Evolutionary conservation across 2,797 vertebrate genomes (phyloP), one percentile per base, ranked within the genome.

Genomic region (Chanos chanos): DNA sequence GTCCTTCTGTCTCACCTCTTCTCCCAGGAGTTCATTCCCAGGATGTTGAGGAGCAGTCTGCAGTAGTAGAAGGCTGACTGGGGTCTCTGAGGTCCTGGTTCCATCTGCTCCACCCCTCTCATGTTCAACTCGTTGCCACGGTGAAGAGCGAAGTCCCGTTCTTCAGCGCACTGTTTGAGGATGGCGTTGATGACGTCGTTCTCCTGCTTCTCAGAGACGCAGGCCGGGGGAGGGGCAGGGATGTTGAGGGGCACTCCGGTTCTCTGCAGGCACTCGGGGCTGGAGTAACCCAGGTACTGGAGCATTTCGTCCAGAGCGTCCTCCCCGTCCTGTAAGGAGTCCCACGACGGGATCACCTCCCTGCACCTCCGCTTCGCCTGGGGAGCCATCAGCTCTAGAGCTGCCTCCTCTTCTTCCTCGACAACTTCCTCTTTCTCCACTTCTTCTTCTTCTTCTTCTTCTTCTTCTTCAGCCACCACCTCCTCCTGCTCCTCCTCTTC

Each of bases 1-100:
- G 1, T 12, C 1, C 0, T 15, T 8, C 34, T 8, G 19, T 61
- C 83, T 91, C 87, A 99, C 96, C 96, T 96, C 81, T 98, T 98
- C 83, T 99, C 96, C 96, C 96, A 99, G 57, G 95, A 98, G 88
- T 98, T 98, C 88, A 99, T 95, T 71, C 96, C 96, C 77, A 98
- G 86, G 81, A 97, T 94, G 87, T 95, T 98, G 77, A 99, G 93
- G 65, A 99, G 91, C 43, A 99, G 88, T 70, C 96, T 90, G 86
- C 96, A 95, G 84, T 98, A 98, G 88, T 97, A 97, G 89, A 98
- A 99, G 56, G 94, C 92, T 0, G 96, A 98, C 76, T 94, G 94
- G 1, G 95, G 93, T 10, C 91, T 94, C 78, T 94, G 89, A 37
- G 94, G 89, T 10, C 80, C 83, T 37, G 94, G 94, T 72, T 98